Percentiles rank a stretch among this genome's conserved stretches.
phyloP scores from a whole-genome alignment of 2,888 invertebrate species.

The Galeruca laticollis region DNA sequence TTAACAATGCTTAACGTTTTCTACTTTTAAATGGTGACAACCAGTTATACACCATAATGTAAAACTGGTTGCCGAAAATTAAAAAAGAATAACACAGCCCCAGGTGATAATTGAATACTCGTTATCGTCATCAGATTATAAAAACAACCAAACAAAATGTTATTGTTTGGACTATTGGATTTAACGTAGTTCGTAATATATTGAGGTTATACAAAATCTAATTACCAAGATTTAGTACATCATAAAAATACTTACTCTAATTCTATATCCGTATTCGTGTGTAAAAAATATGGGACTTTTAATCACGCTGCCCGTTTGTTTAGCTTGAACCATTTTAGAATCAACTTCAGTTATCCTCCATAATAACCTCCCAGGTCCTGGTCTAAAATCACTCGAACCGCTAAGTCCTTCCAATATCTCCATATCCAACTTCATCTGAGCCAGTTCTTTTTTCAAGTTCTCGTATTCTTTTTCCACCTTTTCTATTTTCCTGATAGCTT shows the following conservation, averaged over 20 bases:
- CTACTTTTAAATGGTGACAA: too few species aligned
- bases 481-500: conserved; percentile 69
- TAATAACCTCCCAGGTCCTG: conserved; percentile 59
- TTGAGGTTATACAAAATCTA: too few species aligned
- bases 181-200: too few species aligned
- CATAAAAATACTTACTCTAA: conserved; percentile 69
- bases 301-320: conserved; percentile 73
- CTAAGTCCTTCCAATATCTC: conserved; percentile 65
- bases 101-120: too few species aligned
- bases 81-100: too few species aligned
- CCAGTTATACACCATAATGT: too few species aligned
- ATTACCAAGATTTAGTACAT: too few species aligned
- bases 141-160: too few species aligned
- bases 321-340: conserved; percentile 76
- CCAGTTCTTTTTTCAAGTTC: conserved; percentile 63
- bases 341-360: conserved; percentile 79
- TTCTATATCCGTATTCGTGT: conserved; percentile 79
- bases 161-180: too few species aligned
- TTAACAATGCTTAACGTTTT: too few species aligned
- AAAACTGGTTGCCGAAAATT: too few species aligned
- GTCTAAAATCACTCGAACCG: conserved; percentile 39
- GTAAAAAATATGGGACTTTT: conserved; percentile 79
- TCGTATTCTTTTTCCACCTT: conserved; percentile 66
- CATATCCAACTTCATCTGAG: conserved; percentile 67
- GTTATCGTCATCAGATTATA: too few species aligned